phyloP scores from a whole-genome alignment of 1,140 invertebrate species.

The Acyrthosiphon pisum region DNA sequence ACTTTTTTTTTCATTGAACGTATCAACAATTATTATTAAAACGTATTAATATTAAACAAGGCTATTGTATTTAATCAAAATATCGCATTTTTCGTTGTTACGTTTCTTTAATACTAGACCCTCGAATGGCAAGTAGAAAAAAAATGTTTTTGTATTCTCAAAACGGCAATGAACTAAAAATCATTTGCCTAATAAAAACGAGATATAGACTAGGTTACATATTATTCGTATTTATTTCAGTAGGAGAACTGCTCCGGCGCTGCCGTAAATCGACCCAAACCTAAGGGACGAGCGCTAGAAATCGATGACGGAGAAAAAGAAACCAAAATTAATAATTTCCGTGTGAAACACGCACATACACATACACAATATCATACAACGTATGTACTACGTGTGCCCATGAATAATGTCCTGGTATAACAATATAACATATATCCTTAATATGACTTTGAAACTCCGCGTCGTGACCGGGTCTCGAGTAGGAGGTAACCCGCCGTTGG shows the following conservation, averaged over 20 bases:
- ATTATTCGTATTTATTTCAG: not conserved
- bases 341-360: slow-evolving; percentile 21
- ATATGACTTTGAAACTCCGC: not conserved
- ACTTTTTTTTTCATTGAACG: too few species aligned
- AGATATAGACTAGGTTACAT: not conserved
- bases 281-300: not conserved
- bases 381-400: too few species aligned
- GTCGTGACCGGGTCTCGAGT: not conserved
- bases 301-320: not conserved
- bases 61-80: too few species aligned
- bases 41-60: too few species aligned
- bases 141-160: not conserved
- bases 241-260: not conserved
- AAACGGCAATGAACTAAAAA: not conserved
- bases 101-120: too few species aligned
- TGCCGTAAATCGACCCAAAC: slow-evolving; percentile 28
- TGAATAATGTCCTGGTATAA: not conserved
- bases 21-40: too few species aligned
- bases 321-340: slow-evolving; percentile 32
- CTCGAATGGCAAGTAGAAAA: not conserved
- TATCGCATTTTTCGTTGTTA: too few species aligned
- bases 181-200: not conserved
- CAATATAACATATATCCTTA: not conserved
- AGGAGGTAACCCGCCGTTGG: not conserved
- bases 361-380: not conserved